Evolutionary conservation across 2,797 vertebrate species (phyloP).

Genomic region (Scomberomorus guttatus): DNA sequence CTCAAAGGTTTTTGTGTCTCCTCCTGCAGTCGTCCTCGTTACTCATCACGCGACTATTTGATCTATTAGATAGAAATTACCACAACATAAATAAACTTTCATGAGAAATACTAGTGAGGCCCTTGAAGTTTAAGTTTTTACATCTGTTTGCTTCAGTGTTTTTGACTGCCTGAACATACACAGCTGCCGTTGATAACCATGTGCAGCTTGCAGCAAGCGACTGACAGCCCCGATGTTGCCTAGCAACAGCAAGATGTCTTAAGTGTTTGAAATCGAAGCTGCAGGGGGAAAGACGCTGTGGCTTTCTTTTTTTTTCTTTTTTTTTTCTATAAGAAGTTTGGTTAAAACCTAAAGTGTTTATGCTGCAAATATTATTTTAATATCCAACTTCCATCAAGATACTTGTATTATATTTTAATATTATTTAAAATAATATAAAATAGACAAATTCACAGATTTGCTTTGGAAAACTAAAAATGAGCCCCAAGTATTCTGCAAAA

Average conservation of each 20-base stretch:
- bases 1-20: neutral
- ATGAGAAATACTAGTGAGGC: neutral
- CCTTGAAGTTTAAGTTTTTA: neutral
- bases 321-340: neutral
- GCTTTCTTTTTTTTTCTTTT: neutral
- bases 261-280: neutral
- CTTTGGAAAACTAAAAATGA: neutral
- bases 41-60: neutral
- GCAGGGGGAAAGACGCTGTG: neutral
- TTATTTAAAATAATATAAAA: neutral
- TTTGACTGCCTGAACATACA: neutral
- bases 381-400: neutral
- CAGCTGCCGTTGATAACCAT: neutral
- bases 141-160: neutral
- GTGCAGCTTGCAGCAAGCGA: slow-evolving; percentile 4
- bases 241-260: neutral
- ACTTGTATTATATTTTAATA: neutral
- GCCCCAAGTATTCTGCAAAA: neutral
- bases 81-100: neutral
- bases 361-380: neutral
- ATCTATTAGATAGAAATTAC: neutral
- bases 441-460: neutral
- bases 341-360: neutral
- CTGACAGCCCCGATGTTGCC: slow-evolving; percentile 18
- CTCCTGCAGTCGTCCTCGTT: neutral